Evolutionary conservation across 2,113 vertebrate genomes (phyloP).

Genomic region (Bagarius yarrelli): DNA sequence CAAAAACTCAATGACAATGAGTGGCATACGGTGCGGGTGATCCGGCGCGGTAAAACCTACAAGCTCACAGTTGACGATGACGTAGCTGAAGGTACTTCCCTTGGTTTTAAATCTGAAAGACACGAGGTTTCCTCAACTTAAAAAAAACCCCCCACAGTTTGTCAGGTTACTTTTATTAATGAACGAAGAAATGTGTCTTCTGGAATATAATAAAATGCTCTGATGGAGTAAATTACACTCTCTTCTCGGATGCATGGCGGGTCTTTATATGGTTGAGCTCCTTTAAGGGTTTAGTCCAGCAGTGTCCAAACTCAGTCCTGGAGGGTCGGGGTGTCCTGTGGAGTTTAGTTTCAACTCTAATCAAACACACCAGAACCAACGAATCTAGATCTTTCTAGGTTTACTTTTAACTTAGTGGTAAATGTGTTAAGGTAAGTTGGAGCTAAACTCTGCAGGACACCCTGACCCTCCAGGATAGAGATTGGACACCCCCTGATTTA

Average conservation of each 20-base stretch:
- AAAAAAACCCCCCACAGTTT: background rate
- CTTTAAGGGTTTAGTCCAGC: no score
- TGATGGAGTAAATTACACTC: background rate
- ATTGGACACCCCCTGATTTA: no score
- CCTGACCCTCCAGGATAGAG: no score
- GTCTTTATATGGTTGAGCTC: background rate
- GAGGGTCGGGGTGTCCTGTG: no score
- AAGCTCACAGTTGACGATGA: slow-evolving; percentile 97
- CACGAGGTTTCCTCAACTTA: slow-evolving; percentile 36
- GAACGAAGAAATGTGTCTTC: background rate
- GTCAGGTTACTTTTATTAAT: slow-evolving; percentile 38
- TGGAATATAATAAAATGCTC: background rate
- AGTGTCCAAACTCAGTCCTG: no score
- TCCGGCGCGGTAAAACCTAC: slow-evolving; percentile 93
- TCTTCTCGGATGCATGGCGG: background rate
- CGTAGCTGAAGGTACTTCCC: slow-evolving; percentile 89
- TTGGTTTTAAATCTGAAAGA: slow-evolving; percentile 58
- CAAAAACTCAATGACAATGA: slow-evolving; percentile 99
- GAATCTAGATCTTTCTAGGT: no score
- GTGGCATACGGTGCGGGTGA: slow-evolving; percentile 98
- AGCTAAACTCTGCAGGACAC: no score
- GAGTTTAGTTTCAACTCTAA: no score
- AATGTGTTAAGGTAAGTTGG: no score
- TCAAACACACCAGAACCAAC: no score
- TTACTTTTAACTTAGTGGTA: no score